A percentile compares a stretch with the other conserved stretches of the same genome.
Evolutionary conservation across 2,113 vertebrate species (phyloP).

Genomic region (Illadopsis cleaveri): DNA sequence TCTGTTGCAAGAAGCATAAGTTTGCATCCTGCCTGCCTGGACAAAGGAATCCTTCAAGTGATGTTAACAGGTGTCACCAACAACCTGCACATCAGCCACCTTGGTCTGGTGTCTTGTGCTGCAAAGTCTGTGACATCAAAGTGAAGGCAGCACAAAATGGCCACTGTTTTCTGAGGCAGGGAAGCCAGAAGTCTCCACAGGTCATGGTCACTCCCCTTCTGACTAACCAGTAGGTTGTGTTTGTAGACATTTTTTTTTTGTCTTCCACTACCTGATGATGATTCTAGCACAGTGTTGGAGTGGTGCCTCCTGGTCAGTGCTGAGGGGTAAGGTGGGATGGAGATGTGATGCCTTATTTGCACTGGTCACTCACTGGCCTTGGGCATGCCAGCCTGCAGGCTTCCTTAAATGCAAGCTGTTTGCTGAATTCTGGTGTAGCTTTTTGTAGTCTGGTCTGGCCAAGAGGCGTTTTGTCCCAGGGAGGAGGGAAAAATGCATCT

Average conservation of each 20-base stretch:
- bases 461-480: constrained; percentile 55
- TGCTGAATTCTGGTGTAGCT: constrained; percentile 56
- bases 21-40: not conserved
- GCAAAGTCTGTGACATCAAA: not conserved
- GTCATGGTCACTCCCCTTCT: not conserved
- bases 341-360: not conserved
- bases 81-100: no score
- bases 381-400: not conserved
- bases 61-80: not conserved
- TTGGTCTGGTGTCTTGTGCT: not conserved
- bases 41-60: not conserved
- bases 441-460: constrained; percentile 62
- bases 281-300: not conserved
- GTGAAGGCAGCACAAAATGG: not conserved
- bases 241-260: not conserved
- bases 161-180: not conserved
- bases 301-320: not conserved
- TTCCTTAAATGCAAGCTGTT: constrained; percentile 52
- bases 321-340: not conserved
- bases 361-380: constrained; percentile 33
- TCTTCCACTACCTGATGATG: not conserved
- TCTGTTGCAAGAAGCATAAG: not conserved
- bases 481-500: constrained; percentile 75
- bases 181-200: not conserved
- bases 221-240: not conserved